Evolutionary conservation across 2,888 invertebrate genomes (phyloP), one percentile per base, ranked within the genome.

Genomic region (Ashinkailepas kermadecensis): DNA sequence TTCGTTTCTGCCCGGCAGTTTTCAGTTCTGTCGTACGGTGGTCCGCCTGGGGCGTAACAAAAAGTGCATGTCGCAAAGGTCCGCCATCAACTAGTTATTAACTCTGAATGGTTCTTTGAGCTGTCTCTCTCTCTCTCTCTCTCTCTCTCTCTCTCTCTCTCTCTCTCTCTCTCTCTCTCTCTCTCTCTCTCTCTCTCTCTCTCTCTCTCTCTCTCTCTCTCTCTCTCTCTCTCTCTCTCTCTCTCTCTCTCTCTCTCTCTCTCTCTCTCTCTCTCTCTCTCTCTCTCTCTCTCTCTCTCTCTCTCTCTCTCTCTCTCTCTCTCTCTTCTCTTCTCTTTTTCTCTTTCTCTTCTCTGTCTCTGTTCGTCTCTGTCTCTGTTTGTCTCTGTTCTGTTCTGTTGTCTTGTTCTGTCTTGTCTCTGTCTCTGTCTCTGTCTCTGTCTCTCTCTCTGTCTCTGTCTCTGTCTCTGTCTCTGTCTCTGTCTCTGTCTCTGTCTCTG

Each of bases 121-220:
- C 82, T 81, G 11, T 57, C 81, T 25, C 81, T 74, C 80, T n/a
- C 25, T 78, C 79, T 83, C 79, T 83, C 81, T 83, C 82, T 81
- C 82, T 82, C 81, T 54, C 79, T 79, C 80, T 58, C 79, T 78
- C n/a, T 7, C 70, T 64, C 56, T 78, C 57, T 65, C 39, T 62
- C 18, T n/a, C 82, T 54, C 54, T 82, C 62, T 54, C 58, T 58
- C 58, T 58, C 58, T 58, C 58, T 58, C 80, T 8, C 58, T 12
- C 58, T 13, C 80, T 58, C 23, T 58, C 80, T 23, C 59, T 80
- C 23, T 58, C 80, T 80, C 23, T n/a, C 80, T 21, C 80, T 56
- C 23, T 23, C 54, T 23, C 57, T 56, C 58, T 58, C 80, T 21
- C 80, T 56, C 58, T 58, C 80, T 58, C 80, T 58, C 58, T 23